Evolutionary conservation across 2,888 invertebrate genomes (phyloP).

Genomic region (Dione vanillae): DNA sequence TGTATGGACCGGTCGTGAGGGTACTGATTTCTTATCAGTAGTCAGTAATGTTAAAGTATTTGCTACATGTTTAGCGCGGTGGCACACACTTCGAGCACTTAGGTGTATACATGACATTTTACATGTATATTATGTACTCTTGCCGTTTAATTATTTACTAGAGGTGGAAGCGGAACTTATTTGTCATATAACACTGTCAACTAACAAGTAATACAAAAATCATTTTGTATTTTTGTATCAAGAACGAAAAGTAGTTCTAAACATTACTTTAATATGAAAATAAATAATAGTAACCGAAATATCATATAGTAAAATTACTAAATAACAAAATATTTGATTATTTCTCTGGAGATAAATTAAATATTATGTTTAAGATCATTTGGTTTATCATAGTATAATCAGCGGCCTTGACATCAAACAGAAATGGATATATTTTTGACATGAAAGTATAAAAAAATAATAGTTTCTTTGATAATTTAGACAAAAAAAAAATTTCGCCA

Average conservation of each 20-base stretch:
- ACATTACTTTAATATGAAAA: neutral
- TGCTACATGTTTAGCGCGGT: constrained; percentile 12
- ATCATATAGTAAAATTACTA: neutral
- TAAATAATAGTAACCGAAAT: neutral
- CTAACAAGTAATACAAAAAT: too few relatives aligned
- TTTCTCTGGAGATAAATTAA: neutral
- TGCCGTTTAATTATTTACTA: constrained; percentile 1
- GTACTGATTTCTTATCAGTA: constrained; percentile 54
- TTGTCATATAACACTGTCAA: neutral
- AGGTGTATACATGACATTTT: neutral
- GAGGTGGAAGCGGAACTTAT: neutral
- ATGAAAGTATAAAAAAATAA: constrained; percentile 12
- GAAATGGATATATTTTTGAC: neutral
- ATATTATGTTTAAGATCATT: neutral
- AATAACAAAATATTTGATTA: neutral
- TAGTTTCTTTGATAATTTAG: constrained; percentile 23
- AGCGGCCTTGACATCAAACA: constrained; percentile 4
- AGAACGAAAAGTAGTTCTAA: neutral
- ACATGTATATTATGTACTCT: neutral
- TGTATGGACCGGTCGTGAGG: constrained; percentile 46
- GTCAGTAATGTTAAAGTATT: constrained; percentile 48
- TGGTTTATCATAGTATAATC: constrained; percentile 10
- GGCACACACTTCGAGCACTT: constrained; percentile 15
- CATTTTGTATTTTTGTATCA: too few relatives aligned
- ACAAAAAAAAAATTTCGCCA: too few relatives aligned